phyloP scores from a whole-genome alignment of 2,797 vertebrate genomes.

The Lepilemur septentrionalis region DNA sequence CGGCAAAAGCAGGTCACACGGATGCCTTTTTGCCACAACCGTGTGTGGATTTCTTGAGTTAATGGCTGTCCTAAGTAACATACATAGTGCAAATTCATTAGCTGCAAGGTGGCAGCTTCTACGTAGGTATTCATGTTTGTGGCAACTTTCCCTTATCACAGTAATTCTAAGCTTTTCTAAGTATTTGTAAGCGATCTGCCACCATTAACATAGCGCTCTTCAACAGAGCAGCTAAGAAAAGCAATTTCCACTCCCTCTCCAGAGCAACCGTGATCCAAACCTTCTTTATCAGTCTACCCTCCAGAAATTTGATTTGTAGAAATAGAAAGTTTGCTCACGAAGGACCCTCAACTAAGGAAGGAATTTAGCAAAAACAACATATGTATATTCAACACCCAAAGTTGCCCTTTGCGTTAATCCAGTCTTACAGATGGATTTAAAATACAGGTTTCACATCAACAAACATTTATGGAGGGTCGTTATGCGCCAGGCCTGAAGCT shows the following conservation, averaged over 20 bases:
- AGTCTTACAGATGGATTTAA: conserved; percentile 53
- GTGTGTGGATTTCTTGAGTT: background rate
- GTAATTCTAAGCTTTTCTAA: conserved; percentile 32
- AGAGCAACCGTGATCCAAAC: background rate
- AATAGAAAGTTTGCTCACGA: background rate
- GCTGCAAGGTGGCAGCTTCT: background rate
- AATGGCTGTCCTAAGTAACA: background rate
- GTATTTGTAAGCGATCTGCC: background rate
- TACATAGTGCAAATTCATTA: background rate
- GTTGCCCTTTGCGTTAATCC: conserved; percentile 45
- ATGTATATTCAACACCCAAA: conserved; percentile 29
- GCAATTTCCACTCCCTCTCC: background rate
- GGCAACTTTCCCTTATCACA: background rate
- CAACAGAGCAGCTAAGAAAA: background rate
- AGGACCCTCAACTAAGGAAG: background rate
- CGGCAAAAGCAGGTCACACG: background rate
- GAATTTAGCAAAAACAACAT: background rate
- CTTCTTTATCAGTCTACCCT: background rate
- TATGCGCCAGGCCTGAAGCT: background rate
- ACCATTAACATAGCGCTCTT: background rate
- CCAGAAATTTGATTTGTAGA: conserved; percentile 13
- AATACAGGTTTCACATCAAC: conserved; percentile 26
- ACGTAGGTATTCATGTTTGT: background rate
- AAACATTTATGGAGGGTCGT: background rate
- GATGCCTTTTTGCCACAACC: background rate